Conservation (phyloP, 2,797 vertebrate species). For the Cyprinodon diabolis region DNA sequence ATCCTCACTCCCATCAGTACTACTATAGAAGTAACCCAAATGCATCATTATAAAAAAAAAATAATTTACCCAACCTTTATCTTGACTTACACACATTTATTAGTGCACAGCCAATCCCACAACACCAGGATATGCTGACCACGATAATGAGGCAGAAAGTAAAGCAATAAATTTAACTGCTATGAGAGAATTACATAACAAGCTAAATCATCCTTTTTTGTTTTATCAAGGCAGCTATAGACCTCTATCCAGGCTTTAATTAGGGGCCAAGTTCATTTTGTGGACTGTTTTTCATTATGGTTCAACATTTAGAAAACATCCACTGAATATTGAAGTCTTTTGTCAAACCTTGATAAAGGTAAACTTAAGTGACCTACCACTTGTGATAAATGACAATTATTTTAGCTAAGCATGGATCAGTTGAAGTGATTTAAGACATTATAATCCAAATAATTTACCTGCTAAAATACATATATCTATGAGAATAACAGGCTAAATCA, state of each 20-base stretch:
- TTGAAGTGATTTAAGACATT: background rate
- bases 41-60: constrained; percentile 38
- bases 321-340: background rate
- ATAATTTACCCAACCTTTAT: constrained; percentile 11
- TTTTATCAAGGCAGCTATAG: background rate
- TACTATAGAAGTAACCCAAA: constrained; percentile 7
- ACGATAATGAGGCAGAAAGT: background rate
- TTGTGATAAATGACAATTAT: background rate
- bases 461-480: background rate
- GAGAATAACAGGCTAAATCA: background rate
- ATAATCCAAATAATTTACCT: background rate
- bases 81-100: background rate
- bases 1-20: constrained; percentile 7
- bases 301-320: background rate
- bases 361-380: background rate
- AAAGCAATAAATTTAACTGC: constrained; percentile 21
- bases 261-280: background rate
- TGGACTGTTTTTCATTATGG: background rate
- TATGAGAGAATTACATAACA: constrained; percentile 1
- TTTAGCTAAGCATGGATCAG: background rate
- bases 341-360: background rate
- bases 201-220: background rate
- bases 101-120: constrained; percentile 7
- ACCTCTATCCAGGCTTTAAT: background rate
- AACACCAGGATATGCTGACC: background rate